Evolutionary conservation across 1,140 invertebrate genomes (phyloP), one percentile per base, ranked within the genome.

Genomic region (Paralvinella palmiformis): DNA sequence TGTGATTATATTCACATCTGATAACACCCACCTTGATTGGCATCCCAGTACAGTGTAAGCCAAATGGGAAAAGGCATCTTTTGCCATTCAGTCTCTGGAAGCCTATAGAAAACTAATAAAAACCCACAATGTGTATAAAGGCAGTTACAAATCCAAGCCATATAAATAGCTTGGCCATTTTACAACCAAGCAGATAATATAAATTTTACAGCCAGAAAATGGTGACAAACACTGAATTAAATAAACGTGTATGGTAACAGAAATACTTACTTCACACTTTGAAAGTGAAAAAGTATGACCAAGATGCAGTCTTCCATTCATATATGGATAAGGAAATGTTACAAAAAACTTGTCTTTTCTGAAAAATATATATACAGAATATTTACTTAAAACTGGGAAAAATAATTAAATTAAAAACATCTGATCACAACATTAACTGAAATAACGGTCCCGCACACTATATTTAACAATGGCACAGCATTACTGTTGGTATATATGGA

Each of bases 281-380:
- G 94, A 95, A 32, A 98, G 75, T 17, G 94, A 92, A 84, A 99
- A 99, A 6, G 93, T 94, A 79, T 99, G 97, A 0, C 97, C 97
- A 55, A 99, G 82, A 85, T 99, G 97, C 59, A 99, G 85, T 50
- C 90, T 85, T 31, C 97, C 97, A 87, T 99, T 99, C 96, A 99
- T 99, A 73, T 99, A 99, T 0, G 96, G 96, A 84, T 89, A 99
- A 3, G 96, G 96, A 85, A 99, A 99, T 7, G 93, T 97, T 15
- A 88, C 89, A 37, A 98, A 83, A 78, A 91, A 98, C 75, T 98
- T 98, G 68, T 92, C 90, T 73, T 89, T 72, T 35, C 79, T 81
- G 64, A 32, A 73, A 73, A 69, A n/a, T n/a, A n/a, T n/a, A n/a
- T n/a, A n/a, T n/a, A n/a, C n/a, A n/a, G n/a, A n/a, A n/a, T n/a